Evolutionary conservation across 2,888 invertebrate species (phyloP), one percentile per base, ranked within the genome.

Genomic region (Drosophila niveifrons): DNA sequence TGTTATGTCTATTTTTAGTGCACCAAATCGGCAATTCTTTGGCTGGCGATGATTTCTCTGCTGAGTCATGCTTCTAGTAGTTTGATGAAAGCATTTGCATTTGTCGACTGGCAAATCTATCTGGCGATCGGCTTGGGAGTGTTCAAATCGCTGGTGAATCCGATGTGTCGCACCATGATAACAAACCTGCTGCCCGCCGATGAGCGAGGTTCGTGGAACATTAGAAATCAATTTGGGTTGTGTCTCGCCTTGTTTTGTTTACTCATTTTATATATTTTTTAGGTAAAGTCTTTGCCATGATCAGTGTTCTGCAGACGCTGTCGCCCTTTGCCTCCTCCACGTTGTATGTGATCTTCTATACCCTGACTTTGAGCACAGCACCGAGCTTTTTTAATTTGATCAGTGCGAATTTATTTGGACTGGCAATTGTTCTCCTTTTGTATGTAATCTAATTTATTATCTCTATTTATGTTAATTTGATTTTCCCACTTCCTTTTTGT

Each of bases 241-340:
- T 23, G 4, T 23, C 23, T 34, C 4, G 4, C n/a, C 3, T 11
- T 31, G 31, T 18, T 36, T 43, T 11, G 7, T 15, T 50, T 13
- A 50, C 11, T n/a, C 9, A 3, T 41, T 17, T 28, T 10, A 9
- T 44, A 17, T 10, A 9, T 44, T 11, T 17, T n/a, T 8, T 41
- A 92, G 95, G 95, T 1, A 95, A 95, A 91, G 93, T 96, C 28
- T 96, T 96, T 82, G 94, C 96, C 0, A 90, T 96, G 53, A 93
- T 95, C 76, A 93, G 95, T 9, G 94, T 94, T 0, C 84, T 95
- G 10, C 95, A 96, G 91, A 94, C 95, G 8, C 76, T 94, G 8
- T 92, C 94, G 11, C 95, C 95, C 0, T 91, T 96, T 56, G 79
- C 94, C 1, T 93, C 95, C 0, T 93, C 95, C 0, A 93, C 95